Base-by-base conservation (phyloP, 2,888 invertebrate genomes). In the Elysia crispata region DNA sequence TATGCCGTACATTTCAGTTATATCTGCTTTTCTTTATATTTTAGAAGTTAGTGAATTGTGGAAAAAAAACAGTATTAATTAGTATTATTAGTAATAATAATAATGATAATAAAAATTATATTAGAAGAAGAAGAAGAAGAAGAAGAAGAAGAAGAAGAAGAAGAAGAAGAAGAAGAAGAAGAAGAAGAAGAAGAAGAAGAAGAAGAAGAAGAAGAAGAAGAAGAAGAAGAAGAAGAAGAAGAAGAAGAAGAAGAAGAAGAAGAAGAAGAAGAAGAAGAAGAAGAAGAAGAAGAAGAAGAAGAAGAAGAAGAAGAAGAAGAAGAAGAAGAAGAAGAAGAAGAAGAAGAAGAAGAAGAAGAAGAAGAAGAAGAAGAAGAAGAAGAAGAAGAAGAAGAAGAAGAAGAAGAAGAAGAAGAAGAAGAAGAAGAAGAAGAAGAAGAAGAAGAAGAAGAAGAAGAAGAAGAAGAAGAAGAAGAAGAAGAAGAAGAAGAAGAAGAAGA, bases 401-500 rank as follows among this genome's bases (percentile, higher is more conserved):
- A n/a, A 60, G 66, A 60, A 76, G 41, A 18, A 76, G 79, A 33
- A 79, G 67, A 60, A 79, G 66, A 30, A 76, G 75, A 64, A 64
- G 79, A 64, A 76, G 75, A 60, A 76, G 79, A 60, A 76, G 79
- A 60, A 79, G 79, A 77, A 79, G 75, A 57, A 64, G 75, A 33
- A 62, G 75, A 77, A 64, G 64, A 18, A 77, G 77, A 33, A 77
- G 77, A 33, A 77, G 72, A 33, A 77, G 77, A 25, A 77, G 77
- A 11, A 69, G 60, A 11, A 78, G 70, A 11, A 30, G 69, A 18
- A 57, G 41, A 28, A 67, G 64, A 15, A 77, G 25, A 1, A 62
- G 54, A 20, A 81, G 67, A 49, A 72, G 60, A 41, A 62, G 72
- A 23, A 79, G 73, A 11, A 54, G 50, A 18, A 54, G 50, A 18